A percentile compares a stretch with the other conserved stretches of the same genome.
These are phyloP conservation scores for Helostoma temminkii DNA, from an alignment of 2,797 vertebrate species.

Conservation along the genomic window DNA sequence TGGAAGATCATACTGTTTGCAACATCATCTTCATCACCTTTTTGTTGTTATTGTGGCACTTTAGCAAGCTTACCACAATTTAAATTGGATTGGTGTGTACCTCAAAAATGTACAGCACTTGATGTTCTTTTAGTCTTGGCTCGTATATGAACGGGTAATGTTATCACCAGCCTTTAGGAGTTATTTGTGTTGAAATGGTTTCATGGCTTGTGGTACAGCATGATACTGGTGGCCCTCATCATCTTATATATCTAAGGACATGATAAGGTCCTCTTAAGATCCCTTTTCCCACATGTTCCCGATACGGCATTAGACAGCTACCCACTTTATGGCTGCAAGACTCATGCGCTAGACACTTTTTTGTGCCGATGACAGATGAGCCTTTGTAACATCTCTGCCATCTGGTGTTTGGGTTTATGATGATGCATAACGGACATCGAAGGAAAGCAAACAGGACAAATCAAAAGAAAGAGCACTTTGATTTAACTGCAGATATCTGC, in stretches of 20 bases:
- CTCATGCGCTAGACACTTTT: slow-evolving; percentile 60
- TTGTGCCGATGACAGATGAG: slow-evolving; percentile 55
- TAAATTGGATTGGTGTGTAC: too few relatives aligned
- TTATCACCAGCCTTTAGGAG: too few relatives aligned
- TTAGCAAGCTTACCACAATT: too few relatives aligned
- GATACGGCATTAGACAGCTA: slow-evolving; percentile 28
- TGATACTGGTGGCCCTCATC: slow-evolving; percentile 31
- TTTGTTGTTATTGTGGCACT: too few relatives aligned
- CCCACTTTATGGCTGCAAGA: slow-evolving; percentile 28
- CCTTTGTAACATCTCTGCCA: slow-evolving; percentile 56
- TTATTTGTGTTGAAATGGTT: slow-evolving; percentile 4
- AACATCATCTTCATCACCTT: too few relatives aligned
- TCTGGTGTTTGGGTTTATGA: slow-evolving; percentile 77
- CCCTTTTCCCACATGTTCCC: slow-evolving; percentile 5
- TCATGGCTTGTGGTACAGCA: slow-evolving; percentile 10
- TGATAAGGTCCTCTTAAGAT: slow-evolving; percentile 49
- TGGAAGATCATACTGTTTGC: slow-evolving; percentile 43
- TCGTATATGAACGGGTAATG: too few relatives aligned
- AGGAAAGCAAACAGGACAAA: slow-evolving; percentile 57
- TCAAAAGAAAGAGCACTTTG: slow-evolving; percentile 59
- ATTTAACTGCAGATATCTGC: slow-evolving; percentile 69
- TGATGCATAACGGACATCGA: slow-evolving; percentile 33
- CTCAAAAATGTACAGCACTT: too few relatives aligned
- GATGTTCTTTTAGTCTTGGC: too few relatives aligned
- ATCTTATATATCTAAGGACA: slow-evolving; percentile 3